phyloP scores from a whole-genome alignment of 2,888 invertebrate species.

The Chorisops tibialis region DNA sequence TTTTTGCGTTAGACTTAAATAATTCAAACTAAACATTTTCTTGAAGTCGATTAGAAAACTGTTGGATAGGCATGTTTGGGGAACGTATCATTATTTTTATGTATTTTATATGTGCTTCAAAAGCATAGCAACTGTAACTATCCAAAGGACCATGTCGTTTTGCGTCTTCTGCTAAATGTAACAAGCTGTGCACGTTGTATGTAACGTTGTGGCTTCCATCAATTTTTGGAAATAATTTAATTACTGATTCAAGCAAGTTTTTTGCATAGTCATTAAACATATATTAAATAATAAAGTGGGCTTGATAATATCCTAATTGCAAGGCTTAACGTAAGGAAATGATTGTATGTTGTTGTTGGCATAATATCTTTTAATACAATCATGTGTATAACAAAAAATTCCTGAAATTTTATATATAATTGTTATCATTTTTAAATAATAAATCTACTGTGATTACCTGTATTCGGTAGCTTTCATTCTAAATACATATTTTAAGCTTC shows the following conservation, averaged over 20 bases:
- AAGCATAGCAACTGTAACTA: slow-evolving; percentile 30
- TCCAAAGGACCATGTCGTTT: slow-evolving; percentile 32
- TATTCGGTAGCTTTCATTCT: too few relatives aligned
- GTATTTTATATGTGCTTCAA: slow-evolving; percentile 32
- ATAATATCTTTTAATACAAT: neutral
- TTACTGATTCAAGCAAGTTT: neutral
- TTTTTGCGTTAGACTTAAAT: neutral
- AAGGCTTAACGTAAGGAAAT: neutral
- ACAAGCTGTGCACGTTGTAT: slow-evolving; percentile 30
- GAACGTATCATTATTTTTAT: slow-evolving; percentile 41
- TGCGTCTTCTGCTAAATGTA: slow-evolving; percentile 29
- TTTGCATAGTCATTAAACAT: slow-evolving; percentile 6
- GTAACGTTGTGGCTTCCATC: neutral
- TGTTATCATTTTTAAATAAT: too few relatives aligned
- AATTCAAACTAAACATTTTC: neutral
- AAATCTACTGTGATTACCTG: too few relatives aligned
- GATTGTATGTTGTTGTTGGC: neutral
- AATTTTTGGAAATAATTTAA: neutral
- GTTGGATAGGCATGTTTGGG: slow-evolving; percentile 44
- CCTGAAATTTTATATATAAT: neutral
- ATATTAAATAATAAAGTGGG: neutral
- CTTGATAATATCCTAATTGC: slow-evolving; percentile 4
- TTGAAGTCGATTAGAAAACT: slow-evolving; percentile 7
- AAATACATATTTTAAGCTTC: slow-evolving; percentile 1
- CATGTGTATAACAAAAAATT: neutral